Evolutionary conservation across 1,140 invertebrate species (phyloP), one percentile per base, ranked within the genome.

Genomic region (Penaeus vannamei): DNA sequence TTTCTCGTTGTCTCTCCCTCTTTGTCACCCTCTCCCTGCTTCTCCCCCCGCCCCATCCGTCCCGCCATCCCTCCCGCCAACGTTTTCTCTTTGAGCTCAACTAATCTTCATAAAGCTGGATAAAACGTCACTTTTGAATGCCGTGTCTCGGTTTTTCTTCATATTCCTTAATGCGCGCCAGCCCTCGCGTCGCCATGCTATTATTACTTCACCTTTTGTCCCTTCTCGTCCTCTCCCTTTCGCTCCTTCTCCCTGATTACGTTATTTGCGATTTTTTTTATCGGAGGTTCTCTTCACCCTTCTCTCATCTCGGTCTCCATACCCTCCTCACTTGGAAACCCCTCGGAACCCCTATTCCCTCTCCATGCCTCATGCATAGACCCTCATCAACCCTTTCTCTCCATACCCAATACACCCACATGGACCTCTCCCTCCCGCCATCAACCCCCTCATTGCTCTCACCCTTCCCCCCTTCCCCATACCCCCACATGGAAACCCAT

Each of bases 141-240:
- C 32, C 66, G n/a, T 32, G n/a, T 26, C 66, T 72, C 32, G 66
- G n/a, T 72, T 32, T 32, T 72, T 72, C 66, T 32, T 72, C 66
- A 26, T 72, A 72, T 32, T 72, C 66, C 66, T 72, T 32, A n/a
- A 26, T 72, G n/a, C 32, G n/a, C 32, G n/a, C 32, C 66, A 72
- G 12, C 32, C 66, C 66, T 72, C 32, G 12, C 66, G n/a, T 72
- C 66, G 7, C 66, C 66, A 26, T 72, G n/a, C 66, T 26, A 72
- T 32, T 72, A 72, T 32, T 72, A n/a, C 66, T 72, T 72, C 32
- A 22, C 66, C 66, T 23, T 32, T 72, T 32, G n/a, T 72, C 66
- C 66, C 32, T 32, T 32, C 66, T 22, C 12, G n/a, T 72, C 12
- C 32, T 72, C 22, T 20, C 19, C 19, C 32, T 72, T 72, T 12